These are phyloP conservation scores for Rhabditoides inermis DNA, from an alignment of 2,888 invertebrate species.

Conservation along the genomic window DNA sequence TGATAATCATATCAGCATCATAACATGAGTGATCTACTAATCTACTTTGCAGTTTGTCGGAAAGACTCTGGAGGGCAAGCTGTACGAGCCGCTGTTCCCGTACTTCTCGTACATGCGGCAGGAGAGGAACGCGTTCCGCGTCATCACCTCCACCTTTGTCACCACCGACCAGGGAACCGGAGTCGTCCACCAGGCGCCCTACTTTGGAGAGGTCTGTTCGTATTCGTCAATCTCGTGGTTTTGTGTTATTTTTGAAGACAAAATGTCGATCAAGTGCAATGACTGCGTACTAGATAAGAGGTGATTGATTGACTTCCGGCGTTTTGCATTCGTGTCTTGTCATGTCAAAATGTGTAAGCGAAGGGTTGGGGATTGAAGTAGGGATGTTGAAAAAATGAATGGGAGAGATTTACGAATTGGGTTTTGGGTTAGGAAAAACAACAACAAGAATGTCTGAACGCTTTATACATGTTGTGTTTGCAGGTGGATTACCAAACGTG, in stretches of 20 bases:
- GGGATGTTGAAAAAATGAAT: neutral
- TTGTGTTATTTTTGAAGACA: too few species aligned
- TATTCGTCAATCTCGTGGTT: neutral
- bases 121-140: conserved; percentile 60
- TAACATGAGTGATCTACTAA: neutral
- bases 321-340: too few species aligned
- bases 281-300: too few species aligned
- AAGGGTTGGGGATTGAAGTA: too few species aligned
- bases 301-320: too few species aligned
- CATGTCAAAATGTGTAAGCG: too few species aligned
- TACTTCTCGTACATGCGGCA: conserved; percentile 65
- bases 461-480: conserved; percentile 4
- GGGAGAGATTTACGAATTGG: neutral
- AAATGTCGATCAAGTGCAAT: neutral
- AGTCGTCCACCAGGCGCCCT: conserved; percentile 93
- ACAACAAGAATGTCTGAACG: neutral
- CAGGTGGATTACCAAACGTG: conserved; percentile 82
- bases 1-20: neutral
- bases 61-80: conserved; percentile 68
- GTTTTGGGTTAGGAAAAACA: neutral
- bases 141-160: conserved; percentile 82
- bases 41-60: conserved; percentile 62
- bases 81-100: conserved; percentile 78
- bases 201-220: conserved; percentile 72
- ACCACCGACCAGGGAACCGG: conserved; percentile 94